A percentile compares a stretch with the other conserved stretches of the same genome.
Conservation (phyloP, 2,797 vertebrate genomes). For the Lutjanus argentimaculatus region DNA sequence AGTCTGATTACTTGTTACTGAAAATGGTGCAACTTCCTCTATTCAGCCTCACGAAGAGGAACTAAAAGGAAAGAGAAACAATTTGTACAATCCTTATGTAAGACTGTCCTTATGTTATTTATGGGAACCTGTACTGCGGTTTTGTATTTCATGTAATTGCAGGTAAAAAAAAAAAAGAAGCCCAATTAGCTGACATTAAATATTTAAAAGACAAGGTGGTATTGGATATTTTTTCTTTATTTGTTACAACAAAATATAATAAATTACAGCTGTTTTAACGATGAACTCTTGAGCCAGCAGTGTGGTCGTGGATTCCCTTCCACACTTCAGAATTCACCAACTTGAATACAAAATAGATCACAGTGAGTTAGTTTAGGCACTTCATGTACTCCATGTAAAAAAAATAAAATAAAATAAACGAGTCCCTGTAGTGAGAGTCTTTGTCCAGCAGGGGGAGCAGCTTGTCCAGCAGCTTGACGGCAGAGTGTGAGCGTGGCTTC, state of each 20-base stretch:
- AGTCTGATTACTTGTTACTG: background rate
- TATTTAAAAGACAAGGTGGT: background rate
- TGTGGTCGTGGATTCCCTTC: background rate
- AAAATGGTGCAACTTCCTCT: background rate
- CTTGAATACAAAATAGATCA: background rate
- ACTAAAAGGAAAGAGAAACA: background rate
- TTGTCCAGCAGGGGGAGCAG: constrained; percentile 12
- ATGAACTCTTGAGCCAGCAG: background rate
- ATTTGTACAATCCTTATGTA: background rate
- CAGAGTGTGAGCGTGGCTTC: background rate
- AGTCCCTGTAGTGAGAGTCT: background rate
- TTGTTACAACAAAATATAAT: constrained; percentile 26
- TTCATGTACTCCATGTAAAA: background rate
- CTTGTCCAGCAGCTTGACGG: background rate
- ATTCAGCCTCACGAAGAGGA: background rate
- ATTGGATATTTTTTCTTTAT: constrained; percentile 13
- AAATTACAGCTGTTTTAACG: constrained; percentile 5
- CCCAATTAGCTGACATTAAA: background rate
- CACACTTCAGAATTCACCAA: background rate
- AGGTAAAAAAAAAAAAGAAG: background rate
- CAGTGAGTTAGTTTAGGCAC: background rate
- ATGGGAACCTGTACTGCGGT: background rate
- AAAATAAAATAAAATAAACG: background rate
- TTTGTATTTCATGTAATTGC: background rate
- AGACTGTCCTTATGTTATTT: background rate